Evolutionary conservation across 1,140 invertebrate genomes (phyloP).

Genomic region (Phenacoccus solenopsis): DNA sequence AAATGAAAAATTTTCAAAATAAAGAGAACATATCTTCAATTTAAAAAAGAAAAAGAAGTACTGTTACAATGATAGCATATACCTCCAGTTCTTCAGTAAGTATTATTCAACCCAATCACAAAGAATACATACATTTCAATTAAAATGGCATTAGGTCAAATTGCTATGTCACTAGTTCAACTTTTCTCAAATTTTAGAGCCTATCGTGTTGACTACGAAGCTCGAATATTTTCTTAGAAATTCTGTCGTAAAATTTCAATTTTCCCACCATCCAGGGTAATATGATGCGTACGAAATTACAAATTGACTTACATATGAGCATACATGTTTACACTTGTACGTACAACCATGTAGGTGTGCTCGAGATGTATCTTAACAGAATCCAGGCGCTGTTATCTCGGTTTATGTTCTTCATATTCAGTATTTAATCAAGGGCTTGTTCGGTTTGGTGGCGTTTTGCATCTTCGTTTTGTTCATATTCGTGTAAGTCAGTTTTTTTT

Average conservation of each 20-base stretch:
- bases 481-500: no score
- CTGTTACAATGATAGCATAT: no score
- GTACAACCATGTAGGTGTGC: neutral
- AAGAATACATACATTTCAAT: neutral
- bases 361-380: neutral
- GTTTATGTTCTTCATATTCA: neutral
- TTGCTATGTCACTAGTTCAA: neutral
- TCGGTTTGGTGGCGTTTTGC: slow-evolving; percentile 9
- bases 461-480: neutral
- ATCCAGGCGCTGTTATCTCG: neutral
- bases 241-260: no score
- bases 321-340: neutral
- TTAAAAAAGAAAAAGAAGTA: no score
- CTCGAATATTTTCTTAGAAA: no score
- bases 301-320: neutral
- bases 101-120: no score
- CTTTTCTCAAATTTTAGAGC: no score
- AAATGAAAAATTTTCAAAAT: no score
- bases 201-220: no score
- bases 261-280: neutral
- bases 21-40: no score
- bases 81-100: no score
- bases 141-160: neutral
- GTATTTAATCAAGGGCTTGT: slow-evolving; percentile 10
- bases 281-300: no score